Conservation (phyloP, 2,888 invertebrate genomes). For the Baronia brevicornis region DNA sequence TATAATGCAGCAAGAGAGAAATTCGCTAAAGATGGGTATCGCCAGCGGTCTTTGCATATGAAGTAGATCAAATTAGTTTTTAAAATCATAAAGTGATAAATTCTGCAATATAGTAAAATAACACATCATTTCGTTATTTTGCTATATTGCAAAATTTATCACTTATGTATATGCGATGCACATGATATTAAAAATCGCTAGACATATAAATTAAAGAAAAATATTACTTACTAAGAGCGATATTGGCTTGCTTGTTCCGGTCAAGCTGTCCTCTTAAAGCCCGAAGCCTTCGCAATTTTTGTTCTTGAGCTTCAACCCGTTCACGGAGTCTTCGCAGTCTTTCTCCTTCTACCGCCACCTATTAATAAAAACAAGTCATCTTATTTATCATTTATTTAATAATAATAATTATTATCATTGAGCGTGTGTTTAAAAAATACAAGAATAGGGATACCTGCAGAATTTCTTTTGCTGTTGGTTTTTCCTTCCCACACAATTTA, state of each 20-base stretch:
- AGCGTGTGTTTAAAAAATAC: too few species aligned
- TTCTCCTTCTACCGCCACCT: constrained; percentile 91
- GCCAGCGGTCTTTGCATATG: too few species aligned
- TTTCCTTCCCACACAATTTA: too few species aligned
- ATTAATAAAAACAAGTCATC: constrained; percentile 22
- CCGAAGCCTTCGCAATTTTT: constrained; percentile 92
- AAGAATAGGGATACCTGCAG: too few species aligned
- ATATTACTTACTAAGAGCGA: constrained; percentile 88
- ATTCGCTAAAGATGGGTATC: too few species aligned
- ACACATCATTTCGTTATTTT: background rate
- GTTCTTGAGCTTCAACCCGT: constrained; percentile 95
- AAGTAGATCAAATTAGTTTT: too few species aligned
- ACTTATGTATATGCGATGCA: constrained; percentile 6
- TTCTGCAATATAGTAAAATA: background rate
- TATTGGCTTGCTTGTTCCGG: constrained; percentile 92
- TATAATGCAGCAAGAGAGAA: too few species aligned
- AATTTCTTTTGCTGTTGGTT: too few species aligned
- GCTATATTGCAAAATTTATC: constrained; percentile 4
- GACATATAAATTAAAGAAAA: background rate
- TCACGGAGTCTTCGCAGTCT: constrained; percentile 90
- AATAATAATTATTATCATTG: constrained; percentile 1
- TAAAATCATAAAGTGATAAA: too few species aligned
- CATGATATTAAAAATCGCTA: background rate
- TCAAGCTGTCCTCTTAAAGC: constrained; percentile 96
- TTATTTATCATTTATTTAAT: background rate